phyloP scores from a whole-genome alignment of 2,888 invertebrate species.

The Lathronympha strigana region DNA sequence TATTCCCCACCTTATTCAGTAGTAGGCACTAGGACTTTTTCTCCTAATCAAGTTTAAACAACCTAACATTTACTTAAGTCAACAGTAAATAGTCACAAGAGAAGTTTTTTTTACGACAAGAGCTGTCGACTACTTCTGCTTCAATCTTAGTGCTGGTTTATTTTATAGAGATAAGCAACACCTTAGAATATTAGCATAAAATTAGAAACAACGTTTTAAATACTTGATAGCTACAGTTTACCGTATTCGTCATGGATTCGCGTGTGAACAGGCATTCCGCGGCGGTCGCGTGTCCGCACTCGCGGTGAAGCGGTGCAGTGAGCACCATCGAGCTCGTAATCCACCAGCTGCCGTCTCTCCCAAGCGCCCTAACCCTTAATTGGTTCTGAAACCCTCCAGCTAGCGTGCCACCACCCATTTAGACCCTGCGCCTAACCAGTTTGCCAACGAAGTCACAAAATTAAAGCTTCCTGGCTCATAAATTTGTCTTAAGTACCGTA shows the following conservation, averaged over 20 bases:
- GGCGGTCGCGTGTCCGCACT: slow-evolving; percentile 69
- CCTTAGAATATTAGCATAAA: background rate
- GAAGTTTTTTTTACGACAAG: too few relatives aligned
- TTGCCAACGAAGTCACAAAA: slow-evolving; percentile 68
- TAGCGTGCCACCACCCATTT: slow-evolving; percentile 77
- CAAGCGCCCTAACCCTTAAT: slow-evolving; percentile 82
- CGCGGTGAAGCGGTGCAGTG: slow-evolving; percentile 68
- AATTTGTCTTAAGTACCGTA: slow-evolving; percentile 65
- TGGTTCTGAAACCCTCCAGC: slow-evolving; percentile 80
- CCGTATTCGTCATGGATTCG: slow-evolving; percentile 17
- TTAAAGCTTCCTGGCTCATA: slow-evolving; percentile 61
- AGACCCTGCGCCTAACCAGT: slow-evolving; percentile 80
- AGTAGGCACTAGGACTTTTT: too few relatives aligned
- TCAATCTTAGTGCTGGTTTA: too few relatives aligned
- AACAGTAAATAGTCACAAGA: too few relatives aligned
- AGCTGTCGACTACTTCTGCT: too few relatives aligned
- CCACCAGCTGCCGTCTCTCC: slow-evolving; percentile 76
- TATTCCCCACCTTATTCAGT: too few relatives aligned
- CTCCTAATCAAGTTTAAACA: too few relatives aligned
- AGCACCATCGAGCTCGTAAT: slow-evolving; percentile 82
- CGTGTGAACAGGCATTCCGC: slow-evolving; percentile 34
- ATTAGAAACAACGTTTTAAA: slow-evolving; percentile 1
- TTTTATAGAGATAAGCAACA: too few relatives aligned
- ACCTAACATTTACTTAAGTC: too few relatives aligned
- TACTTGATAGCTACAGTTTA: too few relatives aligned